Percentiles rank a stretch among this genome's conserved stretches.
Conservation (phyloP, 2,888 invertebrate species). For the Nephrocerus scutellatus region DNA sequence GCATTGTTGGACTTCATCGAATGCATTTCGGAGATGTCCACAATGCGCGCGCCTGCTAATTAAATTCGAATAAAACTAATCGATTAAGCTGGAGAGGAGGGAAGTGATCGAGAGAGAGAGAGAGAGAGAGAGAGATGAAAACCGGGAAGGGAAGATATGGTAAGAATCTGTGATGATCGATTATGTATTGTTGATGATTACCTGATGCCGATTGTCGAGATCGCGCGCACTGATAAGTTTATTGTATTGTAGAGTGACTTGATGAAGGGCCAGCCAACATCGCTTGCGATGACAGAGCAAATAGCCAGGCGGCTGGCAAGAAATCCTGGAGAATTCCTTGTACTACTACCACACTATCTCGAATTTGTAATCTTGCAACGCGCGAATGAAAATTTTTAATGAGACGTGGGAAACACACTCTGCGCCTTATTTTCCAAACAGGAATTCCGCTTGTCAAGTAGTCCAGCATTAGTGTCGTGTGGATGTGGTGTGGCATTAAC, state of each 20-base stretch:
- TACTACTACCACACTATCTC: conserved; percentile 18
- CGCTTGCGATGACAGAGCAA: neutral
- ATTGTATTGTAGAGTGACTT: conserved; percentile 3
- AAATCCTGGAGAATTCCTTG: conserved; percentile 19
- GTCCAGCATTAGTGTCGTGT: too few relatives aligned
- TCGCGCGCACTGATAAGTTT: conserved; percentile 1
- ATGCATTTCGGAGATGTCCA: conserved; percentile 21
- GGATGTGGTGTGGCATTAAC: too few relatives aligned
- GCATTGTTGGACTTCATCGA: conserved; percentile 2
- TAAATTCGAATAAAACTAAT: conserved; percentile 31
- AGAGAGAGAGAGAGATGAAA: conserved; percentile 5
- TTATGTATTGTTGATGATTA: conserved; percentile 19
- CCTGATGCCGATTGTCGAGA: conserved; percentile 2
- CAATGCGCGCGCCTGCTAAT: conserved; percentile 27
- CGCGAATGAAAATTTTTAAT: conserved; percentile 33
- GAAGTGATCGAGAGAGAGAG: conserved; percentile 8
- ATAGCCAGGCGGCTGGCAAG: conserved; percentile 5
- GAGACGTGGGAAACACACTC: conserved; percentile 32
- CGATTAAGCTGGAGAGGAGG: conserved; percentile 20
- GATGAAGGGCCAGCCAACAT: too few relatives aligned
- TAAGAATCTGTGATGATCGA: conserved; percentile 23
- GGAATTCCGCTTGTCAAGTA: too few relatives aligned
- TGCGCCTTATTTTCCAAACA: conserved; percentile 4
- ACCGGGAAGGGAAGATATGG: conserved; percentile 13
- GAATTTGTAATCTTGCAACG: conserved; percentile 20